Evolutionary conservation across 1,140 invertebrate species (phyloP).

Genomic region (Euschistus heros): DNA sequence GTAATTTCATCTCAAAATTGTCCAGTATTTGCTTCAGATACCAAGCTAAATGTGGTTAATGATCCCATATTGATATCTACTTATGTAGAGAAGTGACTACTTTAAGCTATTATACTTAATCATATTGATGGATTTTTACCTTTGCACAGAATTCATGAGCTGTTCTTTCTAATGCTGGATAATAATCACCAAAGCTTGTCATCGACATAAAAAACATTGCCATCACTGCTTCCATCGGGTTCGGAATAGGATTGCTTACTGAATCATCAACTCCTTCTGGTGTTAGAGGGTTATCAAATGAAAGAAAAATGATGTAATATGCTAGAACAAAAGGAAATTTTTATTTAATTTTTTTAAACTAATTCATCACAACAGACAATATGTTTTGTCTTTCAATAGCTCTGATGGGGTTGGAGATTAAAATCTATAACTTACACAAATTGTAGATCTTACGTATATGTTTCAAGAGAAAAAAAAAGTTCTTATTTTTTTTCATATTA

Average conservation of each 20-base stretch:
- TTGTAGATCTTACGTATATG: too few species aligned
- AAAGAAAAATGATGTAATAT: slow-evolving; percentile 84
- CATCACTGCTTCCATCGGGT: slow-evolving; percentile 86
- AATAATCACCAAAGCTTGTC: slow-evolving; percentile 92
- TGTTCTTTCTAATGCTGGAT: slow-evolving; percentile 75
- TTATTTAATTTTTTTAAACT: too few species aligned
- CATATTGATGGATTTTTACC: slow-evolving; percentile 39
- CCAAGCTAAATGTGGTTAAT: not conserved
- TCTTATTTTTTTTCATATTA: too few species aligned
- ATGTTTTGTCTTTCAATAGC: too few species aligned
- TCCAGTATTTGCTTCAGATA: not conserved
- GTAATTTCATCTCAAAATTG: too few species aligned
- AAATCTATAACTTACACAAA: too few species aligned
- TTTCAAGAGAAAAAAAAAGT: too few species aligned
- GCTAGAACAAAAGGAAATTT: slow-evolving; percentile 47
- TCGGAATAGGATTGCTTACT: slow-evolving; percentile 68
- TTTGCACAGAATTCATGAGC: slow-evolving; percentile 81
- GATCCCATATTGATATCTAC: not conserved
- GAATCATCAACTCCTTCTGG: slow-evolving; percentile 34
- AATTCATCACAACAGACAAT: too few species aligned
- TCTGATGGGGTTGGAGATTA: too few species aligned
- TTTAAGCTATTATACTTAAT: not conserved
- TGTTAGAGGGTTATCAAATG: slow-evolving; percentile 62
- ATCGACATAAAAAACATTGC: slow-evolving; percentile 97
- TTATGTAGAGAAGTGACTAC: not conserved